Evolutionary conservation across 1,140 invertebrate species (phyloP).

Genomic region (Drosophila elegans): DNA sequence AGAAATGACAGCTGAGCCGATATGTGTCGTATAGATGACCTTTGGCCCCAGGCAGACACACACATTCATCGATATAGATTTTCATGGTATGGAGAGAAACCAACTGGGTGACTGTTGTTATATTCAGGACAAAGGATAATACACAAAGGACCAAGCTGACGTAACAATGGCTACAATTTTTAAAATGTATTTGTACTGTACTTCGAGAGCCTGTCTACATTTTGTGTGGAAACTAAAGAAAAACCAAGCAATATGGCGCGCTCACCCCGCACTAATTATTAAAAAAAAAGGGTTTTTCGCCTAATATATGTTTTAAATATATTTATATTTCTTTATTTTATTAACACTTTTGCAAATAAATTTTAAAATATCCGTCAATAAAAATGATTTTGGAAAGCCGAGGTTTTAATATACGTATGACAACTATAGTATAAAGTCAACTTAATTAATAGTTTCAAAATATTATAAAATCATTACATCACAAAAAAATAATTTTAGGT

Average conservation of each 20-base stretch:
- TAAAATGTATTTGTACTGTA: slow-evolving; percentile 60
- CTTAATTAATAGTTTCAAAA: too few relatives aligned
- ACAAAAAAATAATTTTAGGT: too few relatives aligned
- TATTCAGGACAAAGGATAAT: slow-evolving; percentile 72
- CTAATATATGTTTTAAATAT: too few relatives aligned
- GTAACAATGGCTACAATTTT: slow-evolving; percentile 80
- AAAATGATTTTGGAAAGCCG: too few relatives aligned
- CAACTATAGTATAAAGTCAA: too few relatives aligned
- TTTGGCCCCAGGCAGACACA: slow-evolving; percentile 62
- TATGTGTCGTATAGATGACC: slow-evolving; percentile 75
- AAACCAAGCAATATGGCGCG: slow-evolving; percentile 33
- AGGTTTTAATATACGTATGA: too few relatives aligned
- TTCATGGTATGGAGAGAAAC: slow-evolving; percentile 18
- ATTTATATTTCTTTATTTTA: too few relatives aligned
- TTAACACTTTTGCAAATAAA: too few relatives aligned
- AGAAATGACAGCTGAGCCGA: slow-evolving; percentile 69
- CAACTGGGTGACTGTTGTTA: slow-evolving; percentile 62
- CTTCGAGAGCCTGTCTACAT: slow-evolving; percentile 26
- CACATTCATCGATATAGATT: slow-evolving; percentile 9
- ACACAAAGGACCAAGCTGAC: slow-evolving; percentile 77
- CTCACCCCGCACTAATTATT: slow-evolving; percentile 44
- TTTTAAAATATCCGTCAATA: too few relatives aligned
- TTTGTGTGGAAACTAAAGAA: slow-evolving; percentile 77
- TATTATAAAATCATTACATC: too few relatives aligned
- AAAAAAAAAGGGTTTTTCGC: neutral